Conservation (phyloP, 2,888 invertebrate species). For the Eupithecia abbreviata region DNA sequence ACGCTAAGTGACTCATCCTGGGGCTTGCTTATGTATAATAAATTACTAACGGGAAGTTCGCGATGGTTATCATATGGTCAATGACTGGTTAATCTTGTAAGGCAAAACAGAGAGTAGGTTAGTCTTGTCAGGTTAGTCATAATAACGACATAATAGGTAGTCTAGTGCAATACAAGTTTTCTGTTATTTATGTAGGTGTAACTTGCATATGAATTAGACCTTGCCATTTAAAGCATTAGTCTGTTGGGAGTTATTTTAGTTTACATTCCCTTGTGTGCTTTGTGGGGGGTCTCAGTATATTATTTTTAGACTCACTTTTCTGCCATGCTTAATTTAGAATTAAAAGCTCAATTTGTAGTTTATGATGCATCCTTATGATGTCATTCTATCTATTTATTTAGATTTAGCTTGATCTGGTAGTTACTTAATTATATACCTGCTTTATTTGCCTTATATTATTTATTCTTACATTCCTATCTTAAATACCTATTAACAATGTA, state of each 20-base stretch:
- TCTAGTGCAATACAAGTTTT: slow-evolving; percentile 30
- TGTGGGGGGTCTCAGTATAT: slow-evolving; percentile 29
- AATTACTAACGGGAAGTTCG: slow-evolving; percentile 78
- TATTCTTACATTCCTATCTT: neutral
- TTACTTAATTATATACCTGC: neutral
- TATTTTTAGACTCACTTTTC: slow-evolving; percentile 23
- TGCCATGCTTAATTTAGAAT: slow-evolving; percentile 4
- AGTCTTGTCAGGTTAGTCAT: slow-evolving; percentile 35
- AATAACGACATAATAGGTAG: slow-evolving; percentile 12
- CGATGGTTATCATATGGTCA: slow-evolving; percentile 69
- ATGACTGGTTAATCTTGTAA: slow-evolving; percentile 60
- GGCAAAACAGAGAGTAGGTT: slow-evolving; percentile 60
- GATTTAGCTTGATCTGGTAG: neutral
- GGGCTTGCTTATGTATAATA: slow-evolving; percentile 56
- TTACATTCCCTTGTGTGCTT: slow-evolving; percentile 10
- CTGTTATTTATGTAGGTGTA: slow-evolving; percentile 30
- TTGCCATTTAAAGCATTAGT: slow-evolving; percentile 42
- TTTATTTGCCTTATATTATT: neutral
- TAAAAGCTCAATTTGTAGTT: neutral
- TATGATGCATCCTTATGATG: neutral
- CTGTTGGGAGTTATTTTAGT: slow-evolving; percentile 30
- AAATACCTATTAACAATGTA: neutral
- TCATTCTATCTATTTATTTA: neutral
- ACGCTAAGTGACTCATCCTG: slow-evolving; percentile 67
- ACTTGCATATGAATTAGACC: slow-evolving; percentile 41